Evolutionary conservation across 2,888 invertebrate genomes (phyloP), one percentile per base, ranked within the genome.

Genomic region (Sipunculus nudus): DNA sequence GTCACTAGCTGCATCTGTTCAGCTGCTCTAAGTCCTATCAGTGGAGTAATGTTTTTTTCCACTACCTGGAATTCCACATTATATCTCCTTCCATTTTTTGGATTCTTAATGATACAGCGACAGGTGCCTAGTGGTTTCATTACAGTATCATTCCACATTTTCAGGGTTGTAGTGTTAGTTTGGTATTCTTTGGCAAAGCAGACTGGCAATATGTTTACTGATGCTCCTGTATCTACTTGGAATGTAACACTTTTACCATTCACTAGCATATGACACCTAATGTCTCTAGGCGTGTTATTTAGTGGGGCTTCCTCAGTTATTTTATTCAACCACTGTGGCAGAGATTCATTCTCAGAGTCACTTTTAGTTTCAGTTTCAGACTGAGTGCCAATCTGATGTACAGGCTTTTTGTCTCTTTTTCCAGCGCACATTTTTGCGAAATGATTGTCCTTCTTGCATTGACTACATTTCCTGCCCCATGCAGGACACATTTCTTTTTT

Each of bases 151-250:
- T 55, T 58, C 58, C 58, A 58, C 5, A 58, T 54, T 35, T 8
- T 28, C 2, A 41, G 41, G 10, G 19, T 53, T 3, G 10, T 53
- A 4, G 48, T 54, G 4, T 35, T 28, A 10, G 46, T 21, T 2
- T 29, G 21, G 35, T 3, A 29, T 13, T 19, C 16, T 19, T 13
- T 4, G 19, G 32, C 50, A 43, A 53, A 53, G 31, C 50, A 40
- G 10, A 21, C 40, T 16, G 55, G 59, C 8, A 64, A 23, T 13
- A 49, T 43, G 29, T 54, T 63, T 8, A 49, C 39, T n/a, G 58
- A 29, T 29, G 65, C 41, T 16, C 62, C 62, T 13, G 57, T 63
- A 21, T 62, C 63, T n/a, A 54, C 29, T 25, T 61, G 54, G 49
- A 62, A 61, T 21, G 16, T 48, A 10, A 59, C 61, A 26, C n/a